These are phyloP conservation scores for Amia ocellicauda DNA, from an alignment of 2,113 vertebrate species.

Conservation along the genomic window DNA sequence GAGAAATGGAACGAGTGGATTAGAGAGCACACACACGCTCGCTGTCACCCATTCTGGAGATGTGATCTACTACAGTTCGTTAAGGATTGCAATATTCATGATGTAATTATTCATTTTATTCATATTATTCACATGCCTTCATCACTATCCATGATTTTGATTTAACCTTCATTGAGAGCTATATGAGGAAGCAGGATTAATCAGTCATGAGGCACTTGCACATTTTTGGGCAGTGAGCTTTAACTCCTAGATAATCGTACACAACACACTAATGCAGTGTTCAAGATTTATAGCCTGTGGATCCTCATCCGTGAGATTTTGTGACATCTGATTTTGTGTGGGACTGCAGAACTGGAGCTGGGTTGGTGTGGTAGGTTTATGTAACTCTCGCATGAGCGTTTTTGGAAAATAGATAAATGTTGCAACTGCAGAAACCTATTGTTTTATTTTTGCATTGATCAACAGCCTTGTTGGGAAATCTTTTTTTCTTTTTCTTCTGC, in stretches of 20 bases:
- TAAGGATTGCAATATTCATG: slow-evolving; percentile 67
- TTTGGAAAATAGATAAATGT: too few relatives aligned
- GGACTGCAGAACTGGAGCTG: too few relatives aligned
- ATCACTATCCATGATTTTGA: slow-evolving; percentile 62
- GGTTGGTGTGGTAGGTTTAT: too few relatives aligned
- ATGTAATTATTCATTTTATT: slow-evolving; percentile 74
- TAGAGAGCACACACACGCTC: slow-evolving; percentile 46
- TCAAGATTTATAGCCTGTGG: too few relatives aligned
- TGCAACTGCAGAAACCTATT: too few relatives aligned
- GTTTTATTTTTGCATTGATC: too few relatives aligned
- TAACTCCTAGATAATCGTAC: slow-evolving; percentile 41
- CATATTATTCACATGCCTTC: slow-evolving; percentile 64
- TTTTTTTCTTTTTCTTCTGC: too few relatives aligned
- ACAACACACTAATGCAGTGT: neutral
- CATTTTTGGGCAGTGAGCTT: slow-evolving; percentile 46
- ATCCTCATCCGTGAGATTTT: too few relatives aligned
- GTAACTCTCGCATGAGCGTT: too few relatives aligned
- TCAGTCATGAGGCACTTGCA: slow-evolving; percentile 66
- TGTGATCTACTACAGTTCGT: slow-evolving; percentile 62
- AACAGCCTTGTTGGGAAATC: too few relatives aligned
- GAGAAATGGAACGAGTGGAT: slow-evolving; percentile 13
- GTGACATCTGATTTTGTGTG: too few relatives aligned
- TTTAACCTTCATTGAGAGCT: slow-evolving; percentile 71
- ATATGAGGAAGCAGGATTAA: slow-evolving; percentile 74
- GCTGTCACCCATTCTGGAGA: slow-evolving; percentile 59